Evolutionary conservation across 1,140 invertebrate species (phyloP).

Genomic region (Drosophila virilis): DNA sequence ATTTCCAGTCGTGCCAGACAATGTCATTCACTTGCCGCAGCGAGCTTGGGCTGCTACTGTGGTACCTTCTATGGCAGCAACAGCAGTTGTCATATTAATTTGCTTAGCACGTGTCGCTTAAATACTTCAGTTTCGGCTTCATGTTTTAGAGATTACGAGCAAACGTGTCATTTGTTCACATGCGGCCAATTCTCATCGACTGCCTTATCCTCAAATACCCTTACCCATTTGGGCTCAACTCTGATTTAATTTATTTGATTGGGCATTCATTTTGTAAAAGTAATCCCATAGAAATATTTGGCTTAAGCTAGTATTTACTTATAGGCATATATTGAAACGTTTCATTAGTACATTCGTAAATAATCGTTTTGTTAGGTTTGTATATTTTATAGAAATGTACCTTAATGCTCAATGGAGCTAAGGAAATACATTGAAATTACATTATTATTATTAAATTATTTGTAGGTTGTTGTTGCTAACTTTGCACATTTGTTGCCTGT

Average conservation of each 20-base stretch:
- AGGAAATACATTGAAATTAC: no score
- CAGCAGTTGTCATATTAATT: conserved; percentile 62
- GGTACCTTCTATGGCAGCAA: conserved; percentile 26
- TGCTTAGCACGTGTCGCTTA: conserved; percentile 60
- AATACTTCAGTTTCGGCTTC: conserved; percentile 37
- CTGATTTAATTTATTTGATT: not conserved
- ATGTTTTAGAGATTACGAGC: conserved; percentile 28
- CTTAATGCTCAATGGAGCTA: no score
- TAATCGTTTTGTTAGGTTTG: no score
- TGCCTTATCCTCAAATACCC: not conserved
- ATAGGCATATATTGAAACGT: not conserved
- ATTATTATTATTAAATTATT: no score
- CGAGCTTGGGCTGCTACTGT: not conserved
- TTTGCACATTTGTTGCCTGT: not conserved
- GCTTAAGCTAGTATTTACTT: not conserved
- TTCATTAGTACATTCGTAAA: no score
- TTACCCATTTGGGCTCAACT: not conserved
- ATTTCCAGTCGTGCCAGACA: conserved; percentile 45
- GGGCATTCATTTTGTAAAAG: not conserved
- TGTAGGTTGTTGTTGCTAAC: no score
- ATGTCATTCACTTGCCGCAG: conserved; percentile 33
- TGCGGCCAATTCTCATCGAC: not conserved
- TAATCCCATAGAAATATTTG: not conserved
- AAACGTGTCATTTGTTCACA: conserved; percentile 6
- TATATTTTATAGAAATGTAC: no score